These are phyloP conservation scores for Symphodus melops DNA, from an alignment of 2,113 vertebrate species.

Conservation along the genomic window DNA sequence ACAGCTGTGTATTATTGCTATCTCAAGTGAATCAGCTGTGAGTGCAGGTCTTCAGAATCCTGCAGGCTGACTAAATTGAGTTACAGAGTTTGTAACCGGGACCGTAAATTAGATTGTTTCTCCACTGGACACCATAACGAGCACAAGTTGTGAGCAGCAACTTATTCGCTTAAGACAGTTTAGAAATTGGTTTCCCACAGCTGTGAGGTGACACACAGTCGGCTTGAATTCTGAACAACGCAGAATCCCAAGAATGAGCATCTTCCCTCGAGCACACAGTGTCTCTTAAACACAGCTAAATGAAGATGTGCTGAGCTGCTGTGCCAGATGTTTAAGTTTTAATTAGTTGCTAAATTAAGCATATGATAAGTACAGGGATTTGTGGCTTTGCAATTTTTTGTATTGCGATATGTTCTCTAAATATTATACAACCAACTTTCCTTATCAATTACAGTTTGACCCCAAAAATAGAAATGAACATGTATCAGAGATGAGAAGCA, in stretches of 20 bases:
- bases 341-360: constrained; percentile 37
- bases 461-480: too few relatives aligned
- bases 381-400: not conserved
- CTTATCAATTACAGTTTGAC: too few relatives aligned
- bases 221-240: not conserved
- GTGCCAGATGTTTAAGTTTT: constrained; percentile 33
- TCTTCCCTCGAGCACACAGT: not conserved
- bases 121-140: not conserved
- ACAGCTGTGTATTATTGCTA: constrained; percentile 13
- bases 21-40: constrained; percentile 17
- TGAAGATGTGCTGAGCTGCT: not conserved
- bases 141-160: constrained; percentile 7
- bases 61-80: constrained; percentile 22
- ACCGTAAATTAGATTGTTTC: constrained; percentile 2
- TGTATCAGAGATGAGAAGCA: too few relatives aligned
- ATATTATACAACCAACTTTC: not conserved
- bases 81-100: not conserved
- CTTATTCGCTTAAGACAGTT: not conserved
- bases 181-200: constrained; percentile 5
- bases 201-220: constrained; percentile 7
- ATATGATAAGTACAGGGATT: constrained; percentile 9
- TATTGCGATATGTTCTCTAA: constrained; percentile 7
- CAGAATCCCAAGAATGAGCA: not conserved
- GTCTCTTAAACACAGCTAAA: constrained; percentile 14
- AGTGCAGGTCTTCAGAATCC: constrained; percentile 14